Evolutionary conservation across 2,888 invertebrate genomes (phyloP).

Genomic region (Microctonus brassicae): DNA sequence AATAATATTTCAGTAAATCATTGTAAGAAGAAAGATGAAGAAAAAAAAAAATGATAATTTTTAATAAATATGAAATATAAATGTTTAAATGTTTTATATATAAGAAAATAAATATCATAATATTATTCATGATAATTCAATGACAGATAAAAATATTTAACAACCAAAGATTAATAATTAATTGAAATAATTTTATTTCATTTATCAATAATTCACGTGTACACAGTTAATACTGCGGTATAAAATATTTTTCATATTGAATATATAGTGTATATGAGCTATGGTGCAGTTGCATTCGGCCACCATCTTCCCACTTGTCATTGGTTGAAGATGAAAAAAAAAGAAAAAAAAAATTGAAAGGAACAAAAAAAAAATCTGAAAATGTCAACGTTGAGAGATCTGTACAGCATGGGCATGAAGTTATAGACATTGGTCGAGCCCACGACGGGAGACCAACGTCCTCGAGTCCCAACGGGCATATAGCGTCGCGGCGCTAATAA

Average conservation of each 20-base stretch:
- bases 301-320: constrained; percentile 21
- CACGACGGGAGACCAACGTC: constrained; percentile 38
- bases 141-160: background rate
- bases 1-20: no score
- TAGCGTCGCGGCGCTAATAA: constrained; percentile 60
- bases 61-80: background rate
- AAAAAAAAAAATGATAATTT: background rate
- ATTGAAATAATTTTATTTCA: background rate
- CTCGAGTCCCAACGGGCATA: constrained; percentile 36
- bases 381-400: constrained; percentile 34
- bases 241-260: background rate
- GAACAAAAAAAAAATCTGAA: constrained; percentile 16
- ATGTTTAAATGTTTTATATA: no score
- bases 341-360: background rate
- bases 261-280: background rate
- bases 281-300: background rate
- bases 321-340: constrained; percentile 2
- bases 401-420: constrained; percentile 17
- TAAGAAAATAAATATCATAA: background rate
- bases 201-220: background rate
- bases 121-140: background rate
- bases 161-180: background rate
- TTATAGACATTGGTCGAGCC: constrained; percentile 29
- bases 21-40: background rate
- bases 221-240: background rate